phyloP scores from a whole-genome alignment of 1,140 invertebrate genomes.

The Popillia japonica region DNA sequence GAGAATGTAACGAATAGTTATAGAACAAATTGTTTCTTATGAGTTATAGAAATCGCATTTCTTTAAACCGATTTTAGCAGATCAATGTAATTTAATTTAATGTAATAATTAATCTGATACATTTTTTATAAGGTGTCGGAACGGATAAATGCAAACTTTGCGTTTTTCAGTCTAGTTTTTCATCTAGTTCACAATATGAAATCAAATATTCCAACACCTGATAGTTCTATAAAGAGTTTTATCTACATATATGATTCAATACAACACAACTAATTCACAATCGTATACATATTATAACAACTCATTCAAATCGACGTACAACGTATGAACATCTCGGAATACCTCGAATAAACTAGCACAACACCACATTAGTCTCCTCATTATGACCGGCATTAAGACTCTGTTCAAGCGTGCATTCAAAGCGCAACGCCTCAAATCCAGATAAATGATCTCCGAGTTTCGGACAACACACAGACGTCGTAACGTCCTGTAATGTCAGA shows the following conservation, averaged over 20 bases:
- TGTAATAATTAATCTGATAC: too few relatives aligned
- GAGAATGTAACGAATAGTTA: too few relatives aligned
- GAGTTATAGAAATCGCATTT: too few relatives aligned
- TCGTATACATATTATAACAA: neutral
- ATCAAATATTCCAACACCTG: neutral
- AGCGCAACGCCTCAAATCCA: constrained; percentile 22
- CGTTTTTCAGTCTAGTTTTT: too few relatives aligned
- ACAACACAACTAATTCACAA: neutral
- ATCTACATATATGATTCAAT: neutral
- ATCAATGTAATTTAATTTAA: too few relatives aligned
- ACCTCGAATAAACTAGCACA: neutral
- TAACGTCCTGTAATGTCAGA: neutral
- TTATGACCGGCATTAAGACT: neutral
- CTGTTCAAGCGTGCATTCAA: neutral
- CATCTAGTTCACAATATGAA: too few relatives aligned
- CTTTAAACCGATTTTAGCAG: too few relatives aligned
- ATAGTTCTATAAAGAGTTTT: neutral
- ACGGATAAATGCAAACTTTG: too few relatives aligned
- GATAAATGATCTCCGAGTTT: constrained; percentile 16
- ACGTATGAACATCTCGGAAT: neutral
- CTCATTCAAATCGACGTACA: neutral
- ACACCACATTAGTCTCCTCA: neutral
- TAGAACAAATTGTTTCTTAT: too few relatives aligned
- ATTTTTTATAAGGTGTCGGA: too few relatives aligned
- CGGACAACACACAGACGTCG: neutral